These are phyloP conservation scores for Leptocoma aspasia DNA, from an alignment of 2,113 vertebrate species.

Conservation along the genomic window DNA sequence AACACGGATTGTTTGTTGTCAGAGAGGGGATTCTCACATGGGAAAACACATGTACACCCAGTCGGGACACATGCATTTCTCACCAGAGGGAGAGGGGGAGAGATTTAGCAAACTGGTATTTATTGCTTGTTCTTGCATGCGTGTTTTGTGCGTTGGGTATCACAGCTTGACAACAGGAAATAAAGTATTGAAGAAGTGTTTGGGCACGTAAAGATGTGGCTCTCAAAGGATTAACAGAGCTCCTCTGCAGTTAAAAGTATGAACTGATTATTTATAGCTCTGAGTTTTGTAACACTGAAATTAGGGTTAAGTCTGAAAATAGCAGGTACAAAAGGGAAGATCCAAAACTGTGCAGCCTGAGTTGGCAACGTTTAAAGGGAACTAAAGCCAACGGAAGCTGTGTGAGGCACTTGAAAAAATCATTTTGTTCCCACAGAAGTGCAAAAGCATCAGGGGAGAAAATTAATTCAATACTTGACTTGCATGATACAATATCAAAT, in stretches of 20 bases:
- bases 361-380: slow-evolving; percentile 39
- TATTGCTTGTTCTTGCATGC: slow-evolving; percentile 39
- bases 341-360: slow-evolving; percentile 4
- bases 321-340: slow-evolving; percentile 38
- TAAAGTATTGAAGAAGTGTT: slow-evolving; percentile 16
- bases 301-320: slow-evolving; percentile 32
- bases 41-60: slow-evolving; percentile 8
- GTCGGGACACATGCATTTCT: background rate
- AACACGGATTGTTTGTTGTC: background rate
- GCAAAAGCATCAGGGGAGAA: slow-evolving; percentile 4
- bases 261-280: slow-evolving; percentile 35
- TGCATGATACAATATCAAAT: background rate
- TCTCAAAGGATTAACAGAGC: slow-evolving; percentile 20
- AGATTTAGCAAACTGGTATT: slow-evolving; percentile 10
- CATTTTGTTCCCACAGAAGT: slow-evolving; percentile 44
- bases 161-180: slow-evolving; percentile 23
- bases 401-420: slow-evolving; percentile 49
- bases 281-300: slow-evolving; percentile 14
- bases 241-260: background rate
- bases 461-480: slow-evolving; percentile 10
- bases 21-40: background rate
- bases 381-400: slow-evolving; percentile 43
- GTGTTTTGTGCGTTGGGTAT: background rate
- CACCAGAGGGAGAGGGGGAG: background rate
- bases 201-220: background rate